Conservation (phyloP, 53 echinoderm and acorn worm genomes). For the Hippasteria phrygiana region DNA sequence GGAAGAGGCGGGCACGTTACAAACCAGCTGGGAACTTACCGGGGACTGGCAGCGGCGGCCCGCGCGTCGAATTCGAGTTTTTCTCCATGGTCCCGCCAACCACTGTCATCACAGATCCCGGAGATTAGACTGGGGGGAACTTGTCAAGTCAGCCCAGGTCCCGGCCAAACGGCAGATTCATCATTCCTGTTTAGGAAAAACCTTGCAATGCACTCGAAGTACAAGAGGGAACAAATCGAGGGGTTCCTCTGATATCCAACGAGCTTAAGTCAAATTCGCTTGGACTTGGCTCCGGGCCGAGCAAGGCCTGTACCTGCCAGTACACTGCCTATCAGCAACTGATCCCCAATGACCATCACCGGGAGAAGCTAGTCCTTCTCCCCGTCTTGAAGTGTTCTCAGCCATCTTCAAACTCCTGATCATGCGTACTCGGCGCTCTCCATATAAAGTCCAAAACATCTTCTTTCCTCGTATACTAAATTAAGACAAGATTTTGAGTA, state of each 20-base stretch:
- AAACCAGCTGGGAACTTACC: constrained; percentile 48
- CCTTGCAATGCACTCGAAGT: neutral
- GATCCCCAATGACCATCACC: constrained; percentile 48
- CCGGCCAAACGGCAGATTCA: constrained; percentile 22
- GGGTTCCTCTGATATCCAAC: neutral
- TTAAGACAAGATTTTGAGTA: constrained; percentile 14
- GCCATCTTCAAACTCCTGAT: constrained; percentile 24
- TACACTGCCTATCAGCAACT: constrained; percentile 54
- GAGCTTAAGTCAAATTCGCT: neutral
- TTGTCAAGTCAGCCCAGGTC: constrained; percentile 50
- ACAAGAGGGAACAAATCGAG: too few relatives aligned
- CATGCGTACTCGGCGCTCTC: constrained; percentile 46
- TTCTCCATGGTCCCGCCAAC: constrained; percentile 57
- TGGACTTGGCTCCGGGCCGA: constrained; percentile 29
- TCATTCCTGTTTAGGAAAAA: constrained; percentile 36
- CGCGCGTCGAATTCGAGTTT: constrained; percentile 60
- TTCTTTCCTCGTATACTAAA: neutral
- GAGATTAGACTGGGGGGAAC: constrained; percentile 18
- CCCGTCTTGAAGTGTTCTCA: constrained; percentile 24
- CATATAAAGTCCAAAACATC: neutral
- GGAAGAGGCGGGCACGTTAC: neutral
- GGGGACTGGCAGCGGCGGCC: constrained; percentile 54
- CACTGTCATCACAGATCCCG: constrained; percentile 51
- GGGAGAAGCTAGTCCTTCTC: constrained; percentile 17
- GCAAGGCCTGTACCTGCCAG: constrained; percentile 32